Percentiles rank a stretch among this genome's conserved stretches.
phyloP scores from a whole-genome alignment of 2,113 vertebrate species.

The Garra rufa region DNA sequence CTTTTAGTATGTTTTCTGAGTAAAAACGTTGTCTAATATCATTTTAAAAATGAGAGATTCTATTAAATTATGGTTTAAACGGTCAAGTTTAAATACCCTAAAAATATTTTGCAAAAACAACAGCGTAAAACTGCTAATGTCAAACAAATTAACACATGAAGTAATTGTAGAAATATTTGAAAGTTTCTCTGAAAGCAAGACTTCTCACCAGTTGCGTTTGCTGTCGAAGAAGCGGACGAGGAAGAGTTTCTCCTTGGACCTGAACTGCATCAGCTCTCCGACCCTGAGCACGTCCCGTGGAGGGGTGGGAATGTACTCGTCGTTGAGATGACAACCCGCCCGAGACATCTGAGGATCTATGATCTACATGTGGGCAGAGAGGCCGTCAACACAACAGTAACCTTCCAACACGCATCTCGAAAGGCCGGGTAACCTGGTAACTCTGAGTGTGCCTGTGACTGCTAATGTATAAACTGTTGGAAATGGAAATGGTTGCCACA shows the following conservation, averaged over 20 bases:
- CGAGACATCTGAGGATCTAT: constrained; percentile 88
- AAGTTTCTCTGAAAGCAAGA: neutral
- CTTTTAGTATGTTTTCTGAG: too few species aligned
- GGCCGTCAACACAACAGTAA: constrained; percentile 13
- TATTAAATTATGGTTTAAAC: too few species aligned
- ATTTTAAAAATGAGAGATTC: too few species aligned
- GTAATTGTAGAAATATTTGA: neutral
- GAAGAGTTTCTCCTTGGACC: constrained; percentile 93
- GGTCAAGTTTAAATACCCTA: neutral
- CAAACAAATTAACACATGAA: neutral
- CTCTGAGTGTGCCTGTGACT: constrained; percentile 28
- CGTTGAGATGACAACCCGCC: constrained; percentile 82
- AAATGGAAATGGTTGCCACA: constrained; percentile 49
- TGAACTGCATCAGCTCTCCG: constrained; percentile 96
- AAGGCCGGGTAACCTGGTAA: neutral
- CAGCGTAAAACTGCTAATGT: neutral
- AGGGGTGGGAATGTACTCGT: constrained; percentile 86
- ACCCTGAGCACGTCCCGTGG: constrained; percentile 88
- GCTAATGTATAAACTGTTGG: constrained; percentile 16
- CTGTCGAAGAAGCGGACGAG: constrained; percentile 95
- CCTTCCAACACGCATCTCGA: neutral
- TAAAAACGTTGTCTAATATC: too few species aligned
- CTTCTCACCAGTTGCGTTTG: constrained; percentile 93
- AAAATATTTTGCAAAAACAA: neutral
- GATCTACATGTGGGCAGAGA: constrained; percentile 77